phyloP scores from a whole-genome alignment of 1,140 invertebrate genomes.

The Paralvinella palmiformis region DNA sequence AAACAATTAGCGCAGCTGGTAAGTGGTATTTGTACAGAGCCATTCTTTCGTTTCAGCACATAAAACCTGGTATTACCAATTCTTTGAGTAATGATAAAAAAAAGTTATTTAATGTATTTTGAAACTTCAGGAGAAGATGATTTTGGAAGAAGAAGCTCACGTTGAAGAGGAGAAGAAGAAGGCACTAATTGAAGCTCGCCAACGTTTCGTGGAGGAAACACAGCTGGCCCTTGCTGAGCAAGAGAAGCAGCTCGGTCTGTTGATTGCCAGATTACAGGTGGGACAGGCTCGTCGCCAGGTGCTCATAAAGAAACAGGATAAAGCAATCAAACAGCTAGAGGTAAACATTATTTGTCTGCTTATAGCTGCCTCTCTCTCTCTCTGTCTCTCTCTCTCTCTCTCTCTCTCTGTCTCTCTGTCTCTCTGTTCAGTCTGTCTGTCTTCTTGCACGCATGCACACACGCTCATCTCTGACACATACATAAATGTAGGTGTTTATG shows the following conservation, averaged over 20 bases:
- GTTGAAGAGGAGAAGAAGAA: conserved; percentile 24
- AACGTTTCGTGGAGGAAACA: conserved; percentile 36
- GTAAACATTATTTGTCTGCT: conserved; percentile 18
- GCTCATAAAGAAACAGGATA: conserved; percentile 40
- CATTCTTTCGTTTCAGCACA: neutral
- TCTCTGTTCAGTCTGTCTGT: no score
- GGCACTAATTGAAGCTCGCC: conserved; percentile 5
- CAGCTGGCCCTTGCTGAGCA: conserved; percentile 35
- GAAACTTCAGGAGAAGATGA: conserved; percentile 10
- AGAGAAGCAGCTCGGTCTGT: conserved; percentile 32
- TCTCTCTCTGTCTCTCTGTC: neutral
- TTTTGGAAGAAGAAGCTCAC: conserved; percentile 26
- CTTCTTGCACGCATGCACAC: neutral
- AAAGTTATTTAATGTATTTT: neutral
- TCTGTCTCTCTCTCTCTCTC: neutral
- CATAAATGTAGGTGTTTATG: neutral
- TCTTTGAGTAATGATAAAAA: neutral
- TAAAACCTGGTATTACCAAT: neutral
- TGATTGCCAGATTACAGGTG: conserved; percentile 44
- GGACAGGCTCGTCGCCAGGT: conserved; percentile 40
- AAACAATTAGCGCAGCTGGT: conserved; percentile 33
- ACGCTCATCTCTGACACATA: neutral
- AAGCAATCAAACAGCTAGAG: conserved; percentile 38
- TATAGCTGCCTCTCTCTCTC: neutral
- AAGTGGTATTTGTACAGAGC: neutral